A percentile compares a stretch with the other conserved stretches of the same genome.
These are phyloP conservation scores for Drosophila tanythrix DNA, from an alignment of 2,888 invertebrate species.

Conservation along the genomic window DNA sequence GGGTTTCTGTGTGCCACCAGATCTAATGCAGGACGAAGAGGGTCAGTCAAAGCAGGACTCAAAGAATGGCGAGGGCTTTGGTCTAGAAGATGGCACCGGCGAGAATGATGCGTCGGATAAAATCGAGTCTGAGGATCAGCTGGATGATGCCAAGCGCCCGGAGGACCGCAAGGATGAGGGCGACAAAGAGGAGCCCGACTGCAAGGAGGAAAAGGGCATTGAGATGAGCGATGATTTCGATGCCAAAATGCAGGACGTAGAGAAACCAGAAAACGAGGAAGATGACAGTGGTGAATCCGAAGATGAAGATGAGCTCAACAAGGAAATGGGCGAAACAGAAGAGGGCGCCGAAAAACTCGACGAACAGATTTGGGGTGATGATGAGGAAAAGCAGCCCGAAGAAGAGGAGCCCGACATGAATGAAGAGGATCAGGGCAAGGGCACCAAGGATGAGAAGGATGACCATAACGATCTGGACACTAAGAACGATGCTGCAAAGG, in stretches of 20 bases:
- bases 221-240: slow-evolving; percentile 99
- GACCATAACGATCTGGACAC: slow-evolving; percentile 84
- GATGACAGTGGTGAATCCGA: slow-evolving; percentile 88
- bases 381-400: slow-evolving; percentile 91
- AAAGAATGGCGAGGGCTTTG: slow-evolving; percentile 90
- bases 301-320: slow-evolving; percentile 93
- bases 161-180: slow-evolving; percentile 88
- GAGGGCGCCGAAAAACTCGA: slow-evolving; percentile 93
- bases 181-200: slow-evolving; percentile 90
- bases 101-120: slow-evolving; percentile 97
- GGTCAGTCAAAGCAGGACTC: slow-evolving; percentile 86
- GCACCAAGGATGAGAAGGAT: slow-evolving; percentile 91
- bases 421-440: slow-evolving; percentile 88
- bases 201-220: slow-evolving; percentile 95
- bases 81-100: slow-evolving; percentile 93
- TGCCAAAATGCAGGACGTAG: slow-evolving; percentile 88
- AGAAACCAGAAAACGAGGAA: slow-evolving; percentile 87
- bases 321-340: slow-evolving; percentile 98
- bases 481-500: slow-evolving; percentile 86
- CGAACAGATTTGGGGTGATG: slow-evolving; percentile 93
- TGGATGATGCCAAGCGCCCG: slow-evolving; percentile 93
- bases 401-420: slow-evolving; percentile 87
- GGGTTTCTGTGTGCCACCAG: slow-evolving; percentile 97
- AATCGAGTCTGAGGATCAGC: slow-evolving; percentile 93
- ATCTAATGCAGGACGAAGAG: slow-evolving; percentile 91